Base-by-base conservation (phyloP, 2,113 vertebrate species). In the Antennarius striatus region DNA sequence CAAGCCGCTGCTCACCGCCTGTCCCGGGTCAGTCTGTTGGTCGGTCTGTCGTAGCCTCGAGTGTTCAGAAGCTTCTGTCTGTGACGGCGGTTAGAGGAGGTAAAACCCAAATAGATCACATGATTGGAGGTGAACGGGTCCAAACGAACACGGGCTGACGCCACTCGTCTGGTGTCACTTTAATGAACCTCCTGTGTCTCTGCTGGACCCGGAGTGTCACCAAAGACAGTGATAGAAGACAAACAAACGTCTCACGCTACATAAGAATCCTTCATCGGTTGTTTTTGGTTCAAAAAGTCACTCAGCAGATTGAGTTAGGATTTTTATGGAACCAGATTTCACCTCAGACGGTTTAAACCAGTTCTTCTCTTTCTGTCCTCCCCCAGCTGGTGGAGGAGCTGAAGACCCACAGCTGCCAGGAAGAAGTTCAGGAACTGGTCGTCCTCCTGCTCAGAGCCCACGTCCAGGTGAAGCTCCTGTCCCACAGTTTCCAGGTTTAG, bases 381-480 rank as follows among this genome's bases (percentile, higher is more conserved):
- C 64, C 77, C 29, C 67, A 93, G 92, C 49, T 93, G 77, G 52
- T 59, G 1, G 68, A 82, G 45, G 88, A 85, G 51, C 72, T 91
- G 48, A 60, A 56, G 6, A 5, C 60, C 47, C 64, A 71, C 5
- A 66, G 50, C 30, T 64, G 84, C 59, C 82, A 55, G 49, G 75
- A 83, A 57, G 86, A 91, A 55, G 80, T 75, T 50, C 69, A 77
- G 75, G 88, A 93, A 68, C 76, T 92, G 67, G 48, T 82, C 22
- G 56, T 55, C 36, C 50, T 92, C 28, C 71, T 92, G 43, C 85
- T 86, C 28, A 86, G 89, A 72, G 83, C 88, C 3, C 84, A 91
- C 53, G 73, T 92, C 50, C 86, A 91, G 88, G 90, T 92, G 69
- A 88, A 6, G 46, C 22, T 22, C 22, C 22, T 22, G 22, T 22